These are phyloP conservation scores for Cataglyphis cursor DNA, from an alignment of 2,888 invertebrate genomes.

Conservation along the genomic window DNA sequence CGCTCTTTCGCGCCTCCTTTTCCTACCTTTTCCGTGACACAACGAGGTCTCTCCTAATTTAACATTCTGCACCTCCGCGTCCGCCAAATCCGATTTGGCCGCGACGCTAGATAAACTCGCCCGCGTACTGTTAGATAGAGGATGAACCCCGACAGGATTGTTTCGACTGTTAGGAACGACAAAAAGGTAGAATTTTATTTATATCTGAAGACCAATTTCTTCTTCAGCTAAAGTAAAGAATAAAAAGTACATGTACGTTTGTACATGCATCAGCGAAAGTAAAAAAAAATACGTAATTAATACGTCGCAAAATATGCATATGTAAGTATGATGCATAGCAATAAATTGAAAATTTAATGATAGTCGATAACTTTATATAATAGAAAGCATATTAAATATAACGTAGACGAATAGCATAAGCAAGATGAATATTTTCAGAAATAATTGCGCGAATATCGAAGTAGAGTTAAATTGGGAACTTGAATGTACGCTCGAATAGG, in stretches of 20 bases:
- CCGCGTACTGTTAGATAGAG: conserved; percentile 35
- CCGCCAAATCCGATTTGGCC: conserved; percentile 71
- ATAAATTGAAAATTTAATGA: neutral
- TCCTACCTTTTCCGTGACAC: conserved; percentile 63
- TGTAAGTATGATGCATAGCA: neutral
- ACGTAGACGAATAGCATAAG: neutral
- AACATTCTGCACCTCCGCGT: conserved; percentile 68
- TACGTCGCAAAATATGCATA: neutral
- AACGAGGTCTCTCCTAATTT: conserved; percentile 69
- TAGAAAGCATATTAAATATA: neutral
- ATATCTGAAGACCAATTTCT: neutral
- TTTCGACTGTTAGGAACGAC: conserved; percentile 39
- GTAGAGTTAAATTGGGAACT: conserved; percentile 16
- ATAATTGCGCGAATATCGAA: conserved; percentile 34
- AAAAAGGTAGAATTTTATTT: conserved; percentile 39
- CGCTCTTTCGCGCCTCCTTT: conserved; percentile 38
- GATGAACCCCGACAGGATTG: conserved; percentile 37
- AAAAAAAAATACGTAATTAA: neutral
- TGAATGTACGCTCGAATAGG: conserved; percentile 23
- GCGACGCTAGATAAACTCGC: conserved; percentile 68
- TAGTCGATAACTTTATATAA: neutral
- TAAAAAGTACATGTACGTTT: neutral
- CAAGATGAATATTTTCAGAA: neutral
- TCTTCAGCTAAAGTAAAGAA: neutral
- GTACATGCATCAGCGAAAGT: neutral